Evolutionary conservation across 2,797 vertebrate species (phyloP).

Genomic region (Amazonetta brasiliensis): DNA sequence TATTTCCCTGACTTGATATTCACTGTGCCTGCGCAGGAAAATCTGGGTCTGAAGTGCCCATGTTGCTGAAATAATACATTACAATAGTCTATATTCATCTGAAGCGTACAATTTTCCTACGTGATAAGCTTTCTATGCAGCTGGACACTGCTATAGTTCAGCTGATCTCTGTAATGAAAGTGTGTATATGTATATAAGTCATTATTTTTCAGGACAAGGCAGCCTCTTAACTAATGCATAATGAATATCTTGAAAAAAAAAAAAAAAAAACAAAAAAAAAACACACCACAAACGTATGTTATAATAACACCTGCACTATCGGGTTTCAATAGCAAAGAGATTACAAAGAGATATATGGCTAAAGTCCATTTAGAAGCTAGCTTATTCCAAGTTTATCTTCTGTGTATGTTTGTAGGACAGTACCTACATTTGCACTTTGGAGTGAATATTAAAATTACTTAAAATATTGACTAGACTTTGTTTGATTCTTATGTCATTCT

Average conservation of each 20-base stretch:
- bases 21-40: accelerated
- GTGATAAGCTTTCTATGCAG: not conserved
- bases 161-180: not conserved
- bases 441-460: not conserved
- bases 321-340: not conserved
- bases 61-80: not conserved
- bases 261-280: too few species aligned
- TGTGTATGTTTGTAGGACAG: not conserved
- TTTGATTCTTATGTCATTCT: not conserved
- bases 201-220: not conserved
- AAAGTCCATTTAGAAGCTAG: not conserved
- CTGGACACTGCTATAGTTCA: not conserved
- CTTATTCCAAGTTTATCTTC: not conserved
- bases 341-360: not conserved
- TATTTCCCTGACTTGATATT: not conserved
- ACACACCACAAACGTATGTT: not conserved
- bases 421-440: not conserved
- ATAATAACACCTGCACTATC: not conserved
- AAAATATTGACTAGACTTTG: not conserved
- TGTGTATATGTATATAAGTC: not conserved
- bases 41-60: not conserved
- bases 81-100: not conserved
- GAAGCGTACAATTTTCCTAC: not conserved
- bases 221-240: not conserved
- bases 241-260: not conserved